Conservation (phyloP, 2,113 vertebrate genomes). For the Gila orcuttii region DNA sequence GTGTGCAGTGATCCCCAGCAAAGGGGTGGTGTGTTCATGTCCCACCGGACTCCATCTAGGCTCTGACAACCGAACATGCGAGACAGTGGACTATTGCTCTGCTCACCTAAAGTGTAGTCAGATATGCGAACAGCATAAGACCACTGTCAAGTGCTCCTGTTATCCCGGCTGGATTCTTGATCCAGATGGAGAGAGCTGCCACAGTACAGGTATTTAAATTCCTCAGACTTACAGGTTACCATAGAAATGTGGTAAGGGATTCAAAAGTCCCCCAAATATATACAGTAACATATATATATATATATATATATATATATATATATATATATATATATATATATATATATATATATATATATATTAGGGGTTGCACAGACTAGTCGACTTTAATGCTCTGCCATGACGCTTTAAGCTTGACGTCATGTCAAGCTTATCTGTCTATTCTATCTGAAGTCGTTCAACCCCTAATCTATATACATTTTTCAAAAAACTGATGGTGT, state of each 20-base stretch:
- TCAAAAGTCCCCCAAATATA: too few species aligned
- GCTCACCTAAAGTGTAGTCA: conserved; percentile 93
- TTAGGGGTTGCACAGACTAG: too few species aligned
- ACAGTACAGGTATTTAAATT: conserved; percentile 81
- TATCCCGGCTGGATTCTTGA: conserved; percentile 92
- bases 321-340: background rate
- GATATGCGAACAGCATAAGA: conserved; percentile 94
- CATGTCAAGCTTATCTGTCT: too few species aligned
- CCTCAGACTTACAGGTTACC: background rate
- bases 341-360: background rate
- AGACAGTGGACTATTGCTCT: conserved; percentile 90
- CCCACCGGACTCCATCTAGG: conserved; percentile 85
- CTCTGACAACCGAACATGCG: conserved; percentile 90
- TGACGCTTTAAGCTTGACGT: too few species aligned
- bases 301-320: too few species aligned
- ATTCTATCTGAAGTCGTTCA: too few species aligned
- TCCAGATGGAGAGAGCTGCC: conserved; percentile 87
- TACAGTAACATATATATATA: background rate
- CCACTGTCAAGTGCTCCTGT: conserved; percentile 94
- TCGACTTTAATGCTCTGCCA: too few species aligned
- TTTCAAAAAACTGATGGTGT: background rate
- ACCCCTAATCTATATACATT: too few species aligned
- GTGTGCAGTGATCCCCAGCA: conserved; percentile 90
- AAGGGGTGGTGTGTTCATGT: conserved; percentile 91
- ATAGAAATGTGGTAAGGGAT: too few species aligned